These are phyloP conservation scores for Merodon equestris DNA, from an alignment of 2,888 invertebrate genomes.

Conservation along the genomic window DNA sequence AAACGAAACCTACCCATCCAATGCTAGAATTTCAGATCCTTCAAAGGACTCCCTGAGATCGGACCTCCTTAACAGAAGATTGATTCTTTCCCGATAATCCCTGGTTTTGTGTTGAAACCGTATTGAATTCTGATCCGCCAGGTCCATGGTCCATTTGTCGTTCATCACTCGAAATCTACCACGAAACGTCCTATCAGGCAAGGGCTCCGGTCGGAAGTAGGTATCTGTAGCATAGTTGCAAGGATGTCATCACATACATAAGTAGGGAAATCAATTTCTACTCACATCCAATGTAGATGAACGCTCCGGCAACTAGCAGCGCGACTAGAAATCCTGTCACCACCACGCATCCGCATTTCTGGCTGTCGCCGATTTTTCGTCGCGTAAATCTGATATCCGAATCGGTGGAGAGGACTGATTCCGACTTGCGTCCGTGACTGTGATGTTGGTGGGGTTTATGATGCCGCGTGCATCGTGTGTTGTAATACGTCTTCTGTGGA, in stretches of 20 bases:
- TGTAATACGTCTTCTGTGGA: constrained; percentile 76
- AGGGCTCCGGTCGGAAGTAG: constrained; percentile 81
- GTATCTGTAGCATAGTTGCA: constrained; percentile 73
- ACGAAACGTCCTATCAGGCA: constrained; percentile 89
- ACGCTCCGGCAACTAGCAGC: constrained; percentile 85
- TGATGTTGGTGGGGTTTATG: constrained; percentile 75
- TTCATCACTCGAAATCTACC: constrained; percentile 87
- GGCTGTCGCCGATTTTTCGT: constrained; percentile 90
- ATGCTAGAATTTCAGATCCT: constrained; percentile 88
- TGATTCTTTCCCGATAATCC: constrained; percentile 87
- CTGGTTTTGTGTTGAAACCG: constrained; percentile 87
- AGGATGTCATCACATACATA: no score
- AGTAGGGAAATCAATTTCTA: constrained; percentile 69
- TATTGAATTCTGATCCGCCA: constrained; percentile 84
- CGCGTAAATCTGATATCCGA: constrained; percentile 94
- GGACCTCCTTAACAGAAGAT: constrained; percentile 86
- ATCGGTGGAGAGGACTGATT: constrained; percentile 91
- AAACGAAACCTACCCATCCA: constrained; percentile 85
- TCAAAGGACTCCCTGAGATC: constrained; percentile 87
- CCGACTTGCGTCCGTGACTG: constrained; percentile 80
- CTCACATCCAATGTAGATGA: constrained; percentile 83
- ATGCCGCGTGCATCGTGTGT: constrained; percentile 77
- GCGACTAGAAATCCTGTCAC: constrained; percentile 90
- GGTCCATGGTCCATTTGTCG: constrained; percentile 84
- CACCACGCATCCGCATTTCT: constrained; percentile 92